These are phyloP conservation scores for Oscheius myriophilus DNA, from an alignment of 2,888 invertebrate species.

Conservation along the genomic window DNA sequence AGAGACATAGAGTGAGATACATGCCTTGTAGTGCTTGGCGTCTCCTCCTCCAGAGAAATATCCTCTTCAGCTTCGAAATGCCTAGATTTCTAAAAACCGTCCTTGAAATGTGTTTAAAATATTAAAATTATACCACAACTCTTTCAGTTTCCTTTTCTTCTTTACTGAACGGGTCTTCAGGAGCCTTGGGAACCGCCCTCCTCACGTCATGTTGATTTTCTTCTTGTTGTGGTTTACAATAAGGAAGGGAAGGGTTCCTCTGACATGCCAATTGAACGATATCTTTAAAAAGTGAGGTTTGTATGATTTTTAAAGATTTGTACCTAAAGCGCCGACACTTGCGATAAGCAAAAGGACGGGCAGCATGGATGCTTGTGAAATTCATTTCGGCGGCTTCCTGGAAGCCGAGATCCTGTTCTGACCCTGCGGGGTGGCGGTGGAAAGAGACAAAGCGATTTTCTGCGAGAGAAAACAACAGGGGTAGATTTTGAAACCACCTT, in stretches of 20 bases:
- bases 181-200: slow-evolving; percentile 20
- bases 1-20: background rate
- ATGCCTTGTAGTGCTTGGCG: slow-evolving; percentile 17
- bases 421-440: background rate
- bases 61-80: slow-evolving; percentile 21
- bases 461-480: no score
- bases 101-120: background rate
- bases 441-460: slow-evolving; percentile 27
- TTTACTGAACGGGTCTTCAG: slow-evolving; percentile 21
- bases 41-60: slow-evolving; percentile 26
- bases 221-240: slow-evolving; percentile 22
- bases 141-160: background rate
- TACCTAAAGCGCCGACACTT: background rate
- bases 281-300: slow-evolving; percentile 15
- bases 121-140: background rate
- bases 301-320: background rate
- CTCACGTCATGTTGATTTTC: slow-evolving; percentile 14
- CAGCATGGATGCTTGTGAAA: background rate
- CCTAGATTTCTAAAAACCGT: background rate
- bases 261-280: slow-evolving; percentile 26
- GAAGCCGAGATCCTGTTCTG: slow-evolving; percentile 14
- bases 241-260: slow-evolving; percentile 24
- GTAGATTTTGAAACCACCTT: no score
- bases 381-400: slow-evolving; percentile 9
- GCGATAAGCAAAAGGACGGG: slow-evolving; percentile 7